Percentiles rank a stretch among this genome's conserved stretches.
phyloP scores from a whole-genome alignment of 1,140 invertebrate species.

The Physella acuta region DNA sequence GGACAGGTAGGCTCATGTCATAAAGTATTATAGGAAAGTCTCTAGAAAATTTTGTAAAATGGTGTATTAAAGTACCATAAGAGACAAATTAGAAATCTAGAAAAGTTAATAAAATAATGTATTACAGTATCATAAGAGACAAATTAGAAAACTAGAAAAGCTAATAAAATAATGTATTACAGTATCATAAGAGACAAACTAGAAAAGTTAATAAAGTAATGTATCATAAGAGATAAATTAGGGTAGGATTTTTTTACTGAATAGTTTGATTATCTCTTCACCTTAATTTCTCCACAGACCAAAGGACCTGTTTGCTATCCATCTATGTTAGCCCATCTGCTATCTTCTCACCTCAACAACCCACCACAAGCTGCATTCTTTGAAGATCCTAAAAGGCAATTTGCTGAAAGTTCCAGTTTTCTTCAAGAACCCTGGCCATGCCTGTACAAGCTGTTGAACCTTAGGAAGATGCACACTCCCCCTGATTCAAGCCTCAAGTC shows the following conservation, averaged over 20 bases:
- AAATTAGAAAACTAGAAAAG: too few relatives aligned
- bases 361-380: slow-evolving; percentile 59
- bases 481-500: not conserved
- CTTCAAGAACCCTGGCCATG: slow-evolving; percentile 59
- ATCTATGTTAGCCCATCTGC: slow-evolving; percentile 27
- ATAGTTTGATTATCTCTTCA: too few relatives aligned
- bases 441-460: slow-evolving; percentile 39
- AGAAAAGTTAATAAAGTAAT: too few relatives aligned
- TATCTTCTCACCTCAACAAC: slow-evolving; percentile 26
- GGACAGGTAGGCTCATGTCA: too few relatives aligned
- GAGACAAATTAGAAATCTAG: too few relatives aligned
- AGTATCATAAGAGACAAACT: too few relatives aligned
- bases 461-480: slow-evolving; percentile 20
- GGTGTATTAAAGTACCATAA: too few relatives aligned
- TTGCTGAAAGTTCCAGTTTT: not conserved
- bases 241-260: too few relatives aligned
- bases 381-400: slow-evolving; percentile 60
- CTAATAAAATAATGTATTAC: too few relatives aligned
- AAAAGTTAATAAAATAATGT: not conserved
- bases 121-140: slow-evolving; percentile 1
- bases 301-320: slow-evolving; percentile 21
- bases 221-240: too few relatives aligned
- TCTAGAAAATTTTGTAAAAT: too few relatives aligned
- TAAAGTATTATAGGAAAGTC: too few relatives aligned
- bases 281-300: slow-evolving; percentile 3